A percentile compares a stretch with the other conserved stretches of the same genome.
Conservation (phyloP, 2,113 vertebrate species). For the Galeopterus variegatus region DNA sequence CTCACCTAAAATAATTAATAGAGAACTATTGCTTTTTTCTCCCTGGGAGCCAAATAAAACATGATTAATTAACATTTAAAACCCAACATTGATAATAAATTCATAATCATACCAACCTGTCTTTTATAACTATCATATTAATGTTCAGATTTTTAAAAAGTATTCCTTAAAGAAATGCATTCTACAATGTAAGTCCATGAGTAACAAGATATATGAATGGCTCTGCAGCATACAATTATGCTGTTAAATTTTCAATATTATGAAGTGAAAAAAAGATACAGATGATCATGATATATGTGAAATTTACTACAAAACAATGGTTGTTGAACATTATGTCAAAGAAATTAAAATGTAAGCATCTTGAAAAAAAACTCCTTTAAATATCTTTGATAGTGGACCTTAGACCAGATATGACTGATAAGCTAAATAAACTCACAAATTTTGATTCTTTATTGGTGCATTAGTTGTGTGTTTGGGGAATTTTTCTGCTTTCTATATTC, state of each 20-base stretch:
- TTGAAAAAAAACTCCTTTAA: not conserved
- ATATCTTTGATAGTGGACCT: not conserved
- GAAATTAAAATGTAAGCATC: not conserved
- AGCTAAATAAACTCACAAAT: not conserved
- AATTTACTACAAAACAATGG: not conserved
- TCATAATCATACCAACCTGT: not conserved
- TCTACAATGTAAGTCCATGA: slow-evolving; percentile 4
- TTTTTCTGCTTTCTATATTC: not conserved
- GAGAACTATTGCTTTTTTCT: not conserved
- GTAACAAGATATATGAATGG: slow-evolving; percentile 46
- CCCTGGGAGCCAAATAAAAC: slow-evolving; percentile 60
- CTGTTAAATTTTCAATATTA: slow-evolving; percentile 63
- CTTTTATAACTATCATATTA: slow-evolving; percentile 56
- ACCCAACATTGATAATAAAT: slow-evolving; percentile 76
- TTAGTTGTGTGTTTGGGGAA: not conserved
- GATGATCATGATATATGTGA: slow-evolving; percentile 21
- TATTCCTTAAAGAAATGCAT: slow-evolving; percentile 41
- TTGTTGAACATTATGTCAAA: not conserved
- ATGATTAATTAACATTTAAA: slow-evolving; percentile 80
- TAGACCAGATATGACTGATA: not conserved
- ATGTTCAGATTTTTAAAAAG: not conserved
- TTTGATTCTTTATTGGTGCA: not conserved
- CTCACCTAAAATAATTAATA: slow-evolving; percentile 65
- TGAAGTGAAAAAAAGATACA: slow-evolving; percentile 65
- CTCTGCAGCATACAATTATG: slow-evolving; percentile 72